Evolutionary conservation across 2,888 invertebrate genomes (phyloP), one percentile per base, ranked within the genome.

Genomic region (Hypercompe scribonia): DNA sequence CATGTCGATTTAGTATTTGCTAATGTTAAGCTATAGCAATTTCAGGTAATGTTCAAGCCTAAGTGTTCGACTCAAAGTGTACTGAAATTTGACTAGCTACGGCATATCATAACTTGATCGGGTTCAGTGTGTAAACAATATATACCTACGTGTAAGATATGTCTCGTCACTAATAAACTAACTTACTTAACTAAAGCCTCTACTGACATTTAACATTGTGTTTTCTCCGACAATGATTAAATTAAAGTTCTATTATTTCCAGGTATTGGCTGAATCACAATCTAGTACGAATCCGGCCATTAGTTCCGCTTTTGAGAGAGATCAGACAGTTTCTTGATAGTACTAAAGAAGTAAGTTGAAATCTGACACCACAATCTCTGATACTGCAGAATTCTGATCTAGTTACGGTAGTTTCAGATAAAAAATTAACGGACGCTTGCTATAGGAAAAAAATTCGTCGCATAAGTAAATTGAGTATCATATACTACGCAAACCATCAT

Each of bases 221-320:
- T 24, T 54, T 54, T 31, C 10, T 0, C 31, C 1, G 61, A 61
- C 31, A 2, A 31, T 18, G 1, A 15, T 15, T 61, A 61, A 31
- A 61, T 18, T 61, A 18, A 15, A 31, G 61, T 15, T 61, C 46
- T 65, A 74, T 66, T 75, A 31, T 65, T 95, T 80, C 91, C 91
- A 97, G 97, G 81, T 97, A 97, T 89, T 97, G 97, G 97, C 93
- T 97, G 73, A 97, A 97, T 89, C 97, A 98, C 89, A 97, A 97
- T 88, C 93, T 97, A 87, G 96, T 97, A 75, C 95, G 97, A 86
- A 96, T 98, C 75, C 96, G 97, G 84, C 97, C 97, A 70, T 91
- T 98, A 68, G 90, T 96, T 13, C 96, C 96, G 0, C 92, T 98
- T 46, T 91, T 98, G n/a, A 96, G 94, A 81, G 97, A 98, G 90